phyloP scores from a whole-genome alignment of 2,113 vertebrate species.

The Sinocyclocheilus anshuiensis region DNA sequence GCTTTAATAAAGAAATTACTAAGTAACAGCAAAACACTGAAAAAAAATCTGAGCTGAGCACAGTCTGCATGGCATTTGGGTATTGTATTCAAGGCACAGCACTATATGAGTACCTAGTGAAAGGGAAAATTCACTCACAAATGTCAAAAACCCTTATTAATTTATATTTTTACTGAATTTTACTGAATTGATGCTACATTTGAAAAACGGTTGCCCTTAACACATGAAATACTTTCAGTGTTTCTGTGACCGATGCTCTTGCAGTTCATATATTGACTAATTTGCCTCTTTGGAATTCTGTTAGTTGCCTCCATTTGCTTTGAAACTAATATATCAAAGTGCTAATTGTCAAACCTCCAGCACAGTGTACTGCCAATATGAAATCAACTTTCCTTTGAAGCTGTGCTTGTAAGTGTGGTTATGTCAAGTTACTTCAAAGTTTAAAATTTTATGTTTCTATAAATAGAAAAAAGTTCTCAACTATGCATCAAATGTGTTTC shows the following conservation, averaged over 20 bases:
- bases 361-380: neutral
- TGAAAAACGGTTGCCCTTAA: neutral
- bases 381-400: constrained; percentile 6
- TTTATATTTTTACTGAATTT: neutral
- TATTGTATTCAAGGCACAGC: neutral
- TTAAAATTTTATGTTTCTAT: neutral
- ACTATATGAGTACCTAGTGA: neutral
- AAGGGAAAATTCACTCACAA: no score
- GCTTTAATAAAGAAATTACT: neutral
- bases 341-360: constrained; percentile 13
- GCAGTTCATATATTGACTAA: neutral
- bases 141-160: no score
- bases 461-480: neutral
- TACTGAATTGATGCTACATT: neutral
- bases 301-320: constrained; percentile 17
- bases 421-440: constrained; percentile 3
- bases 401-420: neutral
- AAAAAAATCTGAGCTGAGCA: neutral
- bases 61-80: no score
- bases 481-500: neutral
- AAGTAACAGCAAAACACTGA: neutral
- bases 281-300: constrained; percentile 14
- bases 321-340: constrained; percentile 22
- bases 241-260: no score
- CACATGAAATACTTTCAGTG: neutral